Base-by-base conservation (phyloP, 2,113 vertebrate genomes). In the Microtus oregoni region DNA sequence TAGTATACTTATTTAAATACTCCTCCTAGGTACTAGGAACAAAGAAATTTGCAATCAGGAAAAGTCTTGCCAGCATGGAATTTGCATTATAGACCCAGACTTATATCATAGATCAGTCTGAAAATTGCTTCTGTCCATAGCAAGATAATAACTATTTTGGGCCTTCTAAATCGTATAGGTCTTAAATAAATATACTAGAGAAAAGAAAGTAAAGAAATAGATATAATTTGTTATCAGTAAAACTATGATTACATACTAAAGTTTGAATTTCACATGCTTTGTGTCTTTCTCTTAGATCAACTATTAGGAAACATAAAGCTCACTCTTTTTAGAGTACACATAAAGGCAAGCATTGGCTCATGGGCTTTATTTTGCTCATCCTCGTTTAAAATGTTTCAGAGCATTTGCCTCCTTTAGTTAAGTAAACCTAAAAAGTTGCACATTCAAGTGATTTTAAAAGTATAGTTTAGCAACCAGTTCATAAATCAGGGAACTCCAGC, bases 71-170 rank as follows among this genome's bases (percentile, higher is more conserved):
- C 30, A 81, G 7, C 41, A 30, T 72, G 2, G 58, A 81, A 1
- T 38, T 91, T 76, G 7, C 19, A n/a, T 91, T 90, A 72, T 68
- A n/a, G 26, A 61, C 30, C n/a, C 75, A 55, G 20, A 82, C 9
- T 32, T 44, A 30, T 2, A 11, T 26, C 47, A 13, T 22, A 85
- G 28, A 75, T 75, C 11, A n/a, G 3, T 82, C 22, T 88, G 47
- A 15, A 73, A 87, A 35, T 41, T 75, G 10, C 35, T 75, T 73
- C 52, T 35, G 32, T 86, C 38, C 52, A 41, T 30, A 77, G 19
- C 15, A n/a, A 87, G 47, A 73, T 63, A 32, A 8, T 85, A 95
- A 92, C 76, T 88, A 87, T 44, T 88, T 88, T 79, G 32, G 28
- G 10, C 19, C 91, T 86, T 61, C 22, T 10, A 88, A 90, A 2